Conservation (phyloP, 1,140 invertebrate genomes). For the Cydia pomonella region DNA sequence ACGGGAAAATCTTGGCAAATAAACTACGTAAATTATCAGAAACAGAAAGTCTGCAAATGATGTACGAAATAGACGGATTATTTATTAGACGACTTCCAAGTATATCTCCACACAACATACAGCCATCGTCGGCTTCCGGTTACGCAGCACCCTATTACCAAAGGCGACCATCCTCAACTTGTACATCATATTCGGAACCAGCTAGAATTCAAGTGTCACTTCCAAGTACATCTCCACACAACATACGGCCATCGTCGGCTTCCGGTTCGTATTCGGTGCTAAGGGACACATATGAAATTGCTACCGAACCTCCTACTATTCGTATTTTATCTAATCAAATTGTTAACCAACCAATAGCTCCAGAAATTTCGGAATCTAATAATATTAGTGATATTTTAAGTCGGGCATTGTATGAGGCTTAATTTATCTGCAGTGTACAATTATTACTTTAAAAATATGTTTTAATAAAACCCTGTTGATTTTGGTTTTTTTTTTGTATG, state of each 20-base stretch:
- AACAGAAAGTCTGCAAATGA: background rate
- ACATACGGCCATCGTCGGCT: conserved; percentile 7
- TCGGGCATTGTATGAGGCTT: too few species aligned
- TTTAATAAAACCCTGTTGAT: too few species aligned
- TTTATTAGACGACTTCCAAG: conserved; percentile 8
- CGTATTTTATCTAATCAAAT: conserved; percentile 14
- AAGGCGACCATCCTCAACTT: conserved; percentile 16
- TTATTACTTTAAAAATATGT: too few species aligned
- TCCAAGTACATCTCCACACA: conserved; percentile 18
- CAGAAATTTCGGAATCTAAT: too few species aligned
- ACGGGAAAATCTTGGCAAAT: background rate
- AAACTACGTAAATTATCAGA: conserved; percentile 11
- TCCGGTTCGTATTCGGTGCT: too few species aligned
- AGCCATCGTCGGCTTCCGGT: background rate
- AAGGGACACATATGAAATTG: conserved; percentile 1
- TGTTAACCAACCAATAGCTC: conserved; percentile 14
- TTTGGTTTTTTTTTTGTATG: too few species aligned
- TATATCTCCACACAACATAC: conserved; percentile 16
- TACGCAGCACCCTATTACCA: too few species aligned
- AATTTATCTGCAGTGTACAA: too few species aligned
- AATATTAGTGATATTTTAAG: too few species aligned
- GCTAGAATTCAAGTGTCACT: conserved; percentile 17
- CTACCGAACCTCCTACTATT: conserved; percentile 16
- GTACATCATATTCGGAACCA: conserved; percentile 18
- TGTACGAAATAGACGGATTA: conserved; percentile 26